These are phyloP conservation scores for Drosophila formosana DNA, from an alignment of 2,888 invertebrate species.

Conservation along the genomic window DNA sequence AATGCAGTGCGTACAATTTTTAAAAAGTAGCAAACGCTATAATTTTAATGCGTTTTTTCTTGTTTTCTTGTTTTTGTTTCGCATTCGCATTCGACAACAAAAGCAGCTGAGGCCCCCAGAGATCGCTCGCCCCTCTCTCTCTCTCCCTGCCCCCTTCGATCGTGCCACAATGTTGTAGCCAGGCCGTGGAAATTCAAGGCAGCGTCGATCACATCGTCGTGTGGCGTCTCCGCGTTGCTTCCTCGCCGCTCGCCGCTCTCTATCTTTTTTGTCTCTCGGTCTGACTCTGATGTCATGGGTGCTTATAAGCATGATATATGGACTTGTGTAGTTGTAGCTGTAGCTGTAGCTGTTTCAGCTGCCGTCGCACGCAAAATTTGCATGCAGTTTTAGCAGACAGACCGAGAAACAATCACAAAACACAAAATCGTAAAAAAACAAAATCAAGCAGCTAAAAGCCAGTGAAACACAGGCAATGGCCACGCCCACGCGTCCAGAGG, in stretches of 20 bases:
- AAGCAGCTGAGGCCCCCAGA: conserved; percentile 36
- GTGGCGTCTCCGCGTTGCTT: conserved; percentile 40
- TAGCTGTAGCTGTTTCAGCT: conserved; percentile 31
- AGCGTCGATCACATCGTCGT: conserved; percentile 57
- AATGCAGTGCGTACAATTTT: conserved; percentile 75
- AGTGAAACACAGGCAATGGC: conserved; percentile 30
- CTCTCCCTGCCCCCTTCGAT: background rate
- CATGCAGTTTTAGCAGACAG: conserved; percentile 60
- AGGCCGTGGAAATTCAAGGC: conserved; percentile 62
- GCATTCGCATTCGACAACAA: conserved; percentile 23
- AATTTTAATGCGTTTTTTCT: conserved; percentile 54
- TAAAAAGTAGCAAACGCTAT: conserved; percentile 70
- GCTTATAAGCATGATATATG: conserved; percentile 65
- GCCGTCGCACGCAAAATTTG: conserved; percentile 62
- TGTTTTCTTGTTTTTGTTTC: conserved; percentile 6
- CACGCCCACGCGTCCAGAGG: conserved; percentile 49
- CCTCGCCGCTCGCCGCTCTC: background rate
- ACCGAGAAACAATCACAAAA: conserved; percentile 1
- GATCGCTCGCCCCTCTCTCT: conserved; percentile 16
- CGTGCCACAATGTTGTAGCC: conserved; percentile 13
- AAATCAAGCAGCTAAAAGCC: conserved; percentile 14
- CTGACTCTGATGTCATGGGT: conserved; percentile 57
- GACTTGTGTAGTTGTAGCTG: conserved; percentile 19
- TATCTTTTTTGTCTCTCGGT: conserved; percentile 6
- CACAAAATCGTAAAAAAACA: conserved; percentile 4